Evolutionary conservation across 2,888 invertebrate species (phyloP).

Genomic region (Octodonta nipae): DNA sequence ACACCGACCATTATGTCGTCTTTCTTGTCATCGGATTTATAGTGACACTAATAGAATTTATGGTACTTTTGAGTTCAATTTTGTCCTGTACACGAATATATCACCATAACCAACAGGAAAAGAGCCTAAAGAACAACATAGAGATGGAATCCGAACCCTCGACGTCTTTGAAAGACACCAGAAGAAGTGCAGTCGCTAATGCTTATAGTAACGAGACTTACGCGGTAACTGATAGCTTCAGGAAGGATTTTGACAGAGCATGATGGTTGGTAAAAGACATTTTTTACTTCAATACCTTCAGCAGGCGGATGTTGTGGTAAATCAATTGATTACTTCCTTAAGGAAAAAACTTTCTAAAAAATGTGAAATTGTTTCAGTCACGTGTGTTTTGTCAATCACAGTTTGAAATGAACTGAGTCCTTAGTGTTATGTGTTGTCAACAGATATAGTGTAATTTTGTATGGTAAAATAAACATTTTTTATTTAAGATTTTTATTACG

Average conservation of each 20-base stretch:
- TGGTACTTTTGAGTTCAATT: slow-evolving; percentile 55
- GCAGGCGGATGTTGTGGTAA: too few relatives aligned
- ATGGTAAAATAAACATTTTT: too few relatives aligned
- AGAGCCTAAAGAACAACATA: slow-evolving; percentile 17
- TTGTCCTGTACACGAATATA: slow-evolving; percentile 54
- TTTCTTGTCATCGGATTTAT: slow-evolving; percentile 53
- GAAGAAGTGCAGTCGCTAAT: slow-evolving; percentile 13
- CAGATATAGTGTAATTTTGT: too few relatives aligned
- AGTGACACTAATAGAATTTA: slow-evolving; percentile 58
- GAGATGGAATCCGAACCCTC: slow-evolving; percentile 11
- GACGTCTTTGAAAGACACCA: neutral
- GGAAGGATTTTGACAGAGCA: slow-evolving; percentile 29
- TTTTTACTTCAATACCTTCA: too few relatives aligned
- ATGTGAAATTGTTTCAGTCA: too few relatives aligned
- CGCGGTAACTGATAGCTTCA: slow-evolving; percentile 24
- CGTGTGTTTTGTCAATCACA: too few relatives aligned
- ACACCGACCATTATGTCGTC: slow-evolving; percentile 57
- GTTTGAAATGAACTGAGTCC: too few relatives aligned
- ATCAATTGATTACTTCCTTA: too few relatives aligned
- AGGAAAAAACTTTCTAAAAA: too few relatives aligned
- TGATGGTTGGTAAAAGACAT: slow-evolving; percentile 31
- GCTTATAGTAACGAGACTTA: slow-evolving; percentile 33
- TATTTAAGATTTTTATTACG: too few relatives aligned
- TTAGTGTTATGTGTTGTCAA: too few relatives aligned
- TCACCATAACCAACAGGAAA: slow-evolving; percentile 38